Conservation (phyloP, 2,113 vertebrate species). For the Polyodon spathula region DNA sequence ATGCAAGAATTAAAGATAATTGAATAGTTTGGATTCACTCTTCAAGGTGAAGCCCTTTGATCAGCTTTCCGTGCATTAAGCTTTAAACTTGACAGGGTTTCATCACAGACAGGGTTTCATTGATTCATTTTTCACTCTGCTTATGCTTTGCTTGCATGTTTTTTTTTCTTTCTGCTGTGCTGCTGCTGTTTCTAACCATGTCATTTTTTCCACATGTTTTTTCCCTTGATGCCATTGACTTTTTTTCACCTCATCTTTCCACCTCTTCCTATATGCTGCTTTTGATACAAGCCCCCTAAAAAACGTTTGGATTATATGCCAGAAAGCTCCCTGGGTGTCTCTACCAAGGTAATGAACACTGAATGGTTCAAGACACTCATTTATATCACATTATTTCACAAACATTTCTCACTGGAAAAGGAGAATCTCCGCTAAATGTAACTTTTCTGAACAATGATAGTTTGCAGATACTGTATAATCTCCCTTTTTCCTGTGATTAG, state of each 20-base stretch:
- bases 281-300: slow-evolving; percentile 93
- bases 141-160: slow-evolving; percentile 25
- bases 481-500: no score
- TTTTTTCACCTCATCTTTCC: slow-evolving; percentile 80
- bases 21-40: no score
- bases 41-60: no score
- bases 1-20: no score
- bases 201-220: slow-evolving; percentile 81
- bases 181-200: slow-evolving; percentile 72
- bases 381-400: not conserved
- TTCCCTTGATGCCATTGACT: slow-evolving; percentile 80
- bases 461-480: no score
- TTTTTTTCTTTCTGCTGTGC: slow-evolving; percentile 17
- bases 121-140: no score
- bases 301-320: slow-evolving; percentile 98
- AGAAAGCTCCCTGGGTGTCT: slow-evolving; percentile 78
- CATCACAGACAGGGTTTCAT: no score
- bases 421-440: no score
- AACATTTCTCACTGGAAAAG: no score
- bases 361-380: not conserved
- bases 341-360: slow-evolving; percentile 76
- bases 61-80: no score
- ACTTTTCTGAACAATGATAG: no score
- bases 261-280: slow-evolving; percentile 67
- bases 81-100: no score